Evolutionary conservation across 1,140 invertebrate species (phyloP).

Genomic region (Mamestra configurata): DNA sequence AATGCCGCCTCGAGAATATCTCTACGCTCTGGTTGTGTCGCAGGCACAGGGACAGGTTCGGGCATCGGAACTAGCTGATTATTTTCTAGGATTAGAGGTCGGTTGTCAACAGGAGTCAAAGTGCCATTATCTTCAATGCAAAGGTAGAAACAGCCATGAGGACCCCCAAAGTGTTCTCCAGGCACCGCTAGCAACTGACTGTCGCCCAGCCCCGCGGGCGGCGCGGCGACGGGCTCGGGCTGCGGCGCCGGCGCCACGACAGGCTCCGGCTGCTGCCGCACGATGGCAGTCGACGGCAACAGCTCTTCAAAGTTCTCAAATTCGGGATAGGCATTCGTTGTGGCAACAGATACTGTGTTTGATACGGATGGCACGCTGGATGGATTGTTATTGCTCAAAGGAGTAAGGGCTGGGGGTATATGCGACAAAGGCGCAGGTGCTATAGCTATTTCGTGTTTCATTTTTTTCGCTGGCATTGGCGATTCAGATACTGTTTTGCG

Average conservation of each 20-base stretch:
- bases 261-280: conserved; percentile 61
- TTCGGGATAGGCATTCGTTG: conserved; percentile 65
- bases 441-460: conserved; percentile 76
- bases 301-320: conserved; percentile 84
- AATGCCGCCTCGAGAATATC: conserved; percentile 93
- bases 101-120: conserved; percentile 91
- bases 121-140: conserved; percentile 91
- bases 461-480: conserved; percentile 72
- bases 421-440: conserved; percentile 63
- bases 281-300: conserved; percentile 81
- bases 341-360: conserved; percentile 59
- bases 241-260: conserved; percentile 48
- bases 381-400: conserved; percentile 62
- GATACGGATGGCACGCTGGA: conserved; percentile 60
- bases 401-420: conserved; percentile 58
- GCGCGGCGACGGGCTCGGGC: conserved; percentile 64
- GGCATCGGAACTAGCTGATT: conserved; percentile 88
- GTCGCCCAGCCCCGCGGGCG: conserved; percentile 82
- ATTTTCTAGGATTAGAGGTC: conserved; percentile 89
- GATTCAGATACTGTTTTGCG: conserved; percentile 68
- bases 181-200: conserved; percentile 91
- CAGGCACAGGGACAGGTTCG: conserved; percentile 68
- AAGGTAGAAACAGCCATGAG: conserved; percentile 89
- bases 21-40: conserved; percentile 83
- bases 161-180: conserved; percentile 90